Conservation (phyloP, 2,797 vertebrate species). For the Stomatorhinus walkeri region DNA sequence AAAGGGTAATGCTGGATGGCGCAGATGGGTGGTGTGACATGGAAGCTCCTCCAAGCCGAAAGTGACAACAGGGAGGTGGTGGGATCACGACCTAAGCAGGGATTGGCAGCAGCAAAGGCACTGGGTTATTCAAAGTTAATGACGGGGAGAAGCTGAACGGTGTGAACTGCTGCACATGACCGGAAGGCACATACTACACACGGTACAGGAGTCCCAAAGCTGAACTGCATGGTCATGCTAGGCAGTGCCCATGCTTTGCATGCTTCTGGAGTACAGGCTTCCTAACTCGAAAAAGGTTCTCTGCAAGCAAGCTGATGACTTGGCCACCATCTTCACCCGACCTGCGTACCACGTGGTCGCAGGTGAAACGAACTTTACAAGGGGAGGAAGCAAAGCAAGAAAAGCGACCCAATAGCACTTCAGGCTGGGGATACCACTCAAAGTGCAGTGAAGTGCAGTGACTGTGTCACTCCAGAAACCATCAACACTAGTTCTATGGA, state of each 20-base stretch:
- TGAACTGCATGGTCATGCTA: not conserved
- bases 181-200: not conserved
- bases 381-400: too few species aligned
- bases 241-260: not conserved
- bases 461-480: too few species aligned
- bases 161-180: not conserved
- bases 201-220: not conserved
- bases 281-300: not conserved
- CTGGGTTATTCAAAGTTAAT: not conserved
- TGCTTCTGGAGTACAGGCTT: not conserved
- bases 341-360: not conserved
- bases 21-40: not conserved
- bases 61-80: not conserved
- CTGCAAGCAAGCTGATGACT: not conserved
- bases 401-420: too few species aligned
- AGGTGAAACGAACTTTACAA: not conserved
- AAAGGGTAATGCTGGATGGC: not conserved
- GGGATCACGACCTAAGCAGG: not conserved
- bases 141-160: not conserved
- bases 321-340: not conserved
- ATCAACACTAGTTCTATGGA: too few species aligned
- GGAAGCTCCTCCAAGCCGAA: not conserved
- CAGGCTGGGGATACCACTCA: too few species aligned
- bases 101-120: not conserved
- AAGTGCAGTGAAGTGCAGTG: too few species aligned